These are phyloP conservation scores for Stratiomys singularior DNA, from an alignment of 2,888 invertebrate genomes.

Conservation along the genomic window DNA sequence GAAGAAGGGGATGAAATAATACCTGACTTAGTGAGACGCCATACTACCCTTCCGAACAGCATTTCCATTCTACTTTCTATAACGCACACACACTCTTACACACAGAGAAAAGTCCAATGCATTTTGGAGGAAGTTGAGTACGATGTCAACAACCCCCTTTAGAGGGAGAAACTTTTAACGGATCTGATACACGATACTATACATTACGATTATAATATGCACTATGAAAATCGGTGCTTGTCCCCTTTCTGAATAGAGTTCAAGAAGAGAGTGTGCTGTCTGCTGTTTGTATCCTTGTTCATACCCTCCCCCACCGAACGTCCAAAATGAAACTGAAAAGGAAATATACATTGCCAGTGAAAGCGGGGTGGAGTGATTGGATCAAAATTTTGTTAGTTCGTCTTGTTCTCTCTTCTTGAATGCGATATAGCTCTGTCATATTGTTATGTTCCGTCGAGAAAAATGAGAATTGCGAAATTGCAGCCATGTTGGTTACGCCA, in stretches of 20 bases:
- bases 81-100: too few relatives aligned
- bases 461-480: not conserved
- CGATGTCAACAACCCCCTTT: too few relatives aligned
- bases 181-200: not conserved
- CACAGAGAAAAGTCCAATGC: too few relatives aligned
- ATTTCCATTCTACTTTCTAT: too few relatives aligned
- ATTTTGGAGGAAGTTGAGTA: too few relatives aligned
- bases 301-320: not conserved
- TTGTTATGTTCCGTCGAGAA: not conserved
- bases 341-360: slow-evolving; percentile 14
- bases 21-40: too few relatives aligned
- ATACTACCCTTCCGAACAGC: too few relatives aligned
- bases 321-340: not conserved
- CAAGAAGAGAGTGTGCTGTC: not conserved
- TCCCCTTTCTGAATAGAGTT: slow-evolving; percentile 8
- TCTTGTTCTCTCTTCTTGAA: not conserved
- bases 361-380: not conserved
- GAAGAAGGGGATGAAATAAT: not conserved
- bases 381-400: not conserved
- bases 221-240: slow-evolving; percentile 28
- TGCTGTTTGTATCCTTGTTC: not conserved
- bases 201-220: not conserved
- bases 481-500: not conserved
- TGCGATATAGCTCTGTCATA: too few relatives aligned
- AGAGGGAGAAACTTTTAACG: too few relatives aligned